Base-by-base conservation (phyloP, 2,888 invertebrate genomes). In the Abscondita cerata region DNA sequence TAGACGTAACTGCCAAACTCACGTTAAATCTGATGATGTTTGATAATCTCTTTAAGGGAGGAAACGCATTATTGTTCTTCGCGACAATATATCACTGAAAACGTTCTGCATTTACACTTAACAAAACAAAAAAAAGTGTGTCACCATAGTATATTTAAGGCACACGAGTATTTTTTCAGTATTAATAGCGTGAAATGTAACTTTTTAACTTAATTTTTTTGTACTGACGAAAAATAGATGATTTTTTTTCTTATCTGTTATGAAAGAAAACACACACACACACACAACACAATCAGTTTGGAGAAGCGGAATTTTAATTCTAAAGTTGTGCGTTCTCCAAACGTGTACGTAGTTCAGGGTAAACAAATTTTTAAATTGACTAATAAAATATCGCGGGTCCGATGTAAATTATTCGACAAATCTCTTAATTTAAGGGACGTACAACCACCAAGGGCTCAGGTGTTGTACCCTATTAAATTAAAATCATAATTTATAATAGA, bases 361-460 rank as follows among this genome's bases (percentile, higher is more conserved):
- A 55, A 36, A 40, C 41, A 40, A 38, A 34, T 16, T 48, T 34
- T 33, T 8, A 36, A 18, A 53, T n/a, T n/a, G n/a, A n/a, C n/a
- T n/a, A n/a, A n/a, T n/a, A n/a, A 52, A 40, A 25, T 6, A 33
- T 25, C 12, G 33, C 44, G 15, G 9, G 38, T 55, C 55, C 55
- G 48, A 47, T 47, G 55, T 55, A 25, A 55, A 55, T 55, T 55
- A 55, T 55, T 47, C 38, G 9, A 18, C 9, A 20, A 19, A n/a
- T n/a, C n/a, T 19, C 16, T 44, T 5, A 50, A 38, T 56, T 48
- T 56, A 46, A 33, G 5, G 3, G 25, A 16, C 12, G 52, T 58
- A 58, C 52, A 58, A 46, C 36, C 13, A 58, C 52, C 58, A 34
- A 18, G 52, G 57, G 58, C 58, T 58, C 58, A 46, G 58, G 52